Evolutionary conservation across 2,797 vertebrate species (phyloP).

Genomic region (Lutra lutra): DNA sequence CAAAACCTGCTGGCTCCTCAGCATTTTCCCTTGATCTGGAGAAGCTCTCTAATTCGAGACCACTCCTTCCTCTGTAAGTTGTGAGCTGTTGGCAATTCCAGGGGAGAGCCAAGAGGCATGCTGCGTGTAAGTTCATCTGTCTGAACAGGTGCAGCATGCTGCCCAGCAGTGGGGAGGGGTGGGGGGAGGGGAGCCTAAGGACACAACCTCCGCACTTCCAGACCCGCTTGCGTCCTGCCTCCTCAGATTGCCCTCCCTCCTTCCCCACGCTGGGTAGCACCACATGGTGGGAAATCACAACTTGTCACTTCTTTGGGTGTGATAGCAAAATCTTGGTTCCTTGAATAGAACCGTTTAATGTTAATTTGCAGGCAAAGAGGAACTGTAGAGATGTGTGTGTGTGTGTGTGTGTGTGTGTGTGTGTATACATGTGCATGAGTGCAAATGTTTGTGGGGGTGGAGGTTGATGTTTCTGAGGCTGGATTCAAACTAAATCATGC

Average conservation of each 20-base stretch:
- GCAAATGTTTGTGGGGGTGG: not conserved
- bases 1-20: not conserved
- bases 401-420: not conserved
- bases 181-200: not conserved
- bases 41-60: not conserved
- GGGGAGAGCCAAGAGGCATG: not conserved
- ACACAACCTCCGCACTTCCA: constrained; percentile 12
- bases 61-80: not conserved
- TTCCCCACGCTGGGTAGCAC: constrained; percentile 47
- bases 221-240: not conserved
- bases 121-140: constrained; percentile 12
- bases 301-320: constrained; percentile 82
- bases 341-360: constrained; percentile 84
- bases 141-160: constrained; percentile 77
- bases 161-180: constrained; percentile 21
- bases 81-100: constrained; percentile 66
- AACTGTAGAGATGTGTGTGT: not conserved
- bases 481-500: not conserved
- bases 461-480: not conserved
- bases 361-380: constrained; percentile 78
- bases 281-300: constrained; percentile 79
- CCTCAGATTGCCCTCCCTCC: constrained; percentile 15
- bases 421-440: not conserved
- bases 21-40: not conserved
- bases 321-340: constrained; percentile 77